A percentile compares a stretch with the other conserved stretches of the same genome.
Conservation (phyloP, 2,888 invertebrate species). For the Sphaerophoria rueppellii region DNA sequence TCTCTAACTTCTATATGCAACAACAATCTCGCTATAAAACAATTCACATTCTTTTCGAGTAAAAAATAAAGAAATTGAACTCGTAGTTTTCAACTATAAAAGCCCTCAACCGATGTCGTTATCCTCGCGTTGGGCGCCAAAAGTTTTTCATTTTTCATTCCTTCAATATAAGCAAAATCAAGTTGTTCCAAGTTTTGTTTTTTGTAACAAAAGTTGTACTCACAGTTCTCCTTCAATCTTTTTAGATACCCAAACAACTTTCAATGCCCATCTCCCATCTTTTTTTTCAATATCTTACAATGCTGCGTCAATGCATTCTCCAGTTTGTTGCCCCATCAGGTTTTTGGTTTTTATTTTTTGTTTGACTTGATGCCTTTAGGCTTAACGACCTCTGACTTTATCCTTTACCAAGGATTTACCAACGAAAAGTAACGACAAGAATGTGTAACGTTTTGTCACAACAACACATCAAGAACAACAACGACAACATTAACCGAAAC, state of each 20-base stretch:
- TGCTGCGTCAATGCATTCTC: conserved; percentile 21
- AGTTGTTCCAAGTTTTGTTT: conserved; percentile 57
- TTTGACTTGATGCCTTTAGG: conserved; percentile 45
- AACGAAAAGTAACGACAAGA: conserved; percentile 49
- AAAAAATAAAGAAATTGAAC: conserved; percentile 18
- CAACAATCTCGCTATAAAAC: conserved; percentile 34
- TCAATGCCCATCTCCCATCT: not conserved
- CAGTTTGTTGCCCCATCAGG: conserved; percentile 62
- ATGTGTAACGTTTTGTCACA: conserved; percentile 58
- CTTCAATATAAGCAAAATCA: conserved; percentile 71
- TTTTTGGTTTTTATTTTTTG: conserved; percentile 20
- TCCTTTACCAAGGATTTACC: conserved; percentile 26
- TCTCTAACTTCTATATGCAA: conserved; percentile 12
- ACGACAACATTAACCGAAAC: not conserved
- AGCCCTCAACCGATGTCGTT: conserved; percentile 62
- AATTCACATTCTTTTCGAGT: conserved; percentile 36
- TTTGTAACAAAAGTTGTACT: conserved; percentile 22
- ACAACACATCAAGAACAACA: not conserved
- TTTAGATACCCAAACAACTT: not conserved
- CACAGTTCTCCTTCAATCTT: not conserved
- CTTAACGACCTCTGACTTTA: conserved; percentile 57
- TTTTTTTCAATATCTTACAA: not conserved
- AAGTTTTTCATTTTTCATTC: conserved; percentile 38
- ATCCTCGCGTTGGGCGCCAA: conserved; percentile 41
- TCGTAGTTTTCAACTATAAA: conserved; percentile 39